Percentiles rank a stretch among this genome's conserved stretches.
Conservation (phyloP, 2,888 invertebrate species). For the Drosophila kanekoi region DNA sequence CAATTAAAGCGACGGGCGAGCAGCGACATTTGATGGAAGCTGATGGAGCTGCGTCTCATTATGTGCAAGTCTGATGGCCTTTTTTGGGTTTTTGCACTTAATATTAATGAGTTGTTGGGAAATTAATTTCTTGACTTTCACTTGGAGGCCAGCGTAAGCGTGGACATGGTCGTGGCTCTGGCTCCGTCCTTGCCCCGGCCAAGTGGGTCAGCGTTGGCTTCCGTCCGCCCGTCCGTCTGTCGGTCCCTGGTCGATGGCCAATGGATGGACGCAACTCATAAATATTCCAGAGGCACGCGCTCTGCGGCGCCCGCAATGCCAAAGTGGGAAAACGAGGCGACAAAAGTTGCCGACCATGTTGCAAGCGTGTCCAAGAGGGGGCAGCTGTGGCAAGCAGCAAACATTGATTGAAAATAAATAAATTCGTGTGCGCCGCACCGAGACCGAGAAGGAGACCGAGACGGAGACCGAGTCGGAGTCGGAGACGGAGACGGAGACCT, state of each 20-base stretch:
- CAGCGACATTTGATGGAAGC: constrained; percentile 19
- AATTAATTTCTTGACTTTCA: constrained; percentile 78
- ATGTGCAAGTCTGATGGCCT: constrained; percentile 64
- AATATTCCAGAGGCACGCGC: constrained; percentile 76
- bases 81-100: constrained; percentile 72
- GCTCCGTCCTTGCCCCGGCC: constrained; percentile 54
- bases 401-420: constrained; percentile 78
- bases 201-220: constrained; percentile 79
- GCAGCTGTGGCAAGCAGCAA: constrained; percentile 1
- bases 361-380: constrained; percentile 17
- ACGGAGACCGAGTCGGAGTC: not conserved
- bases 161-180: not conserved
- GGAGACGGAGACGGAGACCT: not conserved
- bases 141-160: constrained; percentile 15
- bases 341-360: constrained; percentile 66
- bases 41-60: constrained; percentile 56
- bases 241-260: constrained; percentile 23
- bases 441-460: not conserved
- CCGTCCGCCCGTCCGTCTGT: constrained; percentile 41
- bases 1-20: constrained; percentile 55
- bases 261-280: constrained; percentile 65
- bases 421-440: constrained; percentile 45
- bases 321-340: constrained; percentile 71
- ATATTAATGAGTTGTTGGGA: constrained; percentile 76
- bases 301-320: constrained; percentile 30